A percentile compares a stretch with the other conserved stretches of the same genome.
These are phyloP conservation scores for Ormia ochracea DNA, from an alignment of 2,888 invertebrate genomes.

Conservation along the genomic window DNA sequence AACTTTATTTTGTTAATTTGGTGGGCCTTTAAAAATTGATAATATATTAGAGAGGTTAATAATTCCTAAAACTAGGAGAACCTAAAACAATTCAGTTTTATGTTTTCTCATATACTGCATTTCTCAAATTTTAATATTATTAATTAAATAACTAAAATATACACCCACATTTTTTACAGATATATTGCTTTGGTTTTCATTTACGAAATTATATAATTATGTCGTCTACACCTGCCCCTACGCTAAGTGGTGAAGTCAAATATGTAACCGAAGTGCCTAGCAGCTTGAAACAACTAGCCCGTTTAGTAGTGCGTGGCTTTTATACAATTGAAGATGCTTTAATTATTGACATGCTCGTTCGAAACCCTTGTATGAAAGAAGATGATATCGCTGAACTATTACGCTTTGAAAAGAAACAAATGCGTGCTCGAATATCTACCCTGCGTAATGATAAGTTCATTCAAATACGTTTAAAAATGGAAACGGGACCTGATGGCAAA, in stretches of 20 bases:
- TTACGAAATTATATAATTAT: slow-evolving; percentile 15
- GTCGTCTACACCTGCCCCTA: slow-evolving; percentile 58
- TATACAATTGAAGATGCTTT: slow-evolving; percentile 95
- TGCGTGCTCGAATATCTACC: slow-evolving; percentile 90
- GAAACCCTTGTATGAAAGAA: slow-evolving; percentile 94
- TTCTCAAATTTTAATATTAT: too few species aligned
- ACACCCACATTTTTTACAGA: neutral
- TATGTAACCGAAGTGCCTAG: slow-evolving; percentile 95
- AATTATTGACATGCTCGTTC: slow-evolving; percentile 95
- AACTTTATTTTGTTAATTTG: neutral
- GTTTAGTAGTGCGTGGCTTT: slow-evolving; percentile 94
- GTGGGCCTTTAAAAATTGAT: too few species aligned
- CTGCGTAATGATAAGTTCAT: slow-evolving; percentile 95
- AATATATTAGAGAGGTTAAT: too few species aligned
- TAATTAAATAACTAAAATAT: too few species aligned
- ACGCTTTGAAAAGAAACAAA: slow-evolving; percentile 95
- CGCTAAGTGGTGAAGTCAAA: slow-evolving; percentile 82
- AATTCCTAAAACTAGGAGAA: too few species aligned
- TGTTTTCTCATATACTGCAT: too few species aligned
- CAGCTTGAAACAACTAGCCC: slow-evolving; percentile 92
- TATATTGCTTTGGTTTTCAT: neutral
- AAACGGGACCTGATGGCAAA: slow-evolving; percentile 94
- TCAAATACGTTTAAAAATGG: slow-evolving; percentile 94
- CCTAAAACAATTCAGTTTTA: too few species aligned
- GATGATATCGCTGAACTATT: slow-evolving; percentile 93